These are phyloP conservation scores for Penaeus indicus DNA, from an alignment of 1,140 invertebrate species.

Conservation along the genomic window DNA sequence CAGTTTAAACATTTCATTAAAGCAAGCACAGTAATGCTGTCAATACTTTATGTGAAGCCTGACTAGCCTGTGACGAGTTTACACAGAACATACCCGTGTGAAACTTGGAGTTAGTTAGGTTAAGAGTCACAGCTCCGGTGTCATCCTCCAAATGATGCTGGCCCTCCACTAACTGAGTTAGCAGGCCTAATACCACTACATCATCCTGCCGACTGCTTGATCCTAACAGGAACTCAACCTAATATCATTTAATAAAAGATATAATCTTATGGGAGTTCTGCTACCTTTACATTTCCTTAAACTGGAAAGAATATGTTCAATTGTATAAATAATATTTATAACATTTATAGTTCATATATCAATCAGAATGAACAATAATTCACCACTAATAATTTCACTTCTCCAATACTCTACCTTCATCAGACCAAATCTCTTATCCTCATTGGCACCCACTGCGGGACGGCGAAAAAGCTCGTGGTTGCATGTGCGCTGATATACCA, in stretches of 20 bases:
- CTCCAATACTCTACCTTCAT: conserved; percentile 38
- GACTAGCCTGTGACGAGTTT: background rate
- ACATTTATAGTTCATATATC: background rate
- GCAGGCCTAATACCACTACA: conserved; percentile 86
- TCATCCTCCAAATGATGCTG: conserved; percentile 92
- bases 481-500: conserved; percentile 55
- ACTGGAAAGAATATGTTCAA: too few species aligned
- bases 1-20: too few species aligned
- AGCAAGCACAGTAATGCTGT: background rate
- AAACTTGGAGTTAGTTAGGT: conserved; percentile 79
- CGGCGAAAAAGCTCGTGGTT: conserved; percentile 63
- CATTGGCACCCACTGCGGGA: conserved; percentile 9
- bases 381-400: background rate
- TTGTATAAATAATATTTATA: background rate
- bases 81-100: conserved; percentile 47
- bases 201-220: conserved; percentile 75
- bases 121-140: conserved; percentile 85
- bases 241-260: background rate
- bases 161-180: conserved; percentile 90
- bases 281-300: too few species aligned
- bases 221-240: conserved; percentile 64
- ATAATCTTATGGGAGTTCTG: background rate
- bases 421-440: conserved; percentile 49
- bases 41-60: background rate
- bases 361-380: background rate